Conservation (phyloP, 2,797 vertebrate species). For the Acomys russatus region DNA sequence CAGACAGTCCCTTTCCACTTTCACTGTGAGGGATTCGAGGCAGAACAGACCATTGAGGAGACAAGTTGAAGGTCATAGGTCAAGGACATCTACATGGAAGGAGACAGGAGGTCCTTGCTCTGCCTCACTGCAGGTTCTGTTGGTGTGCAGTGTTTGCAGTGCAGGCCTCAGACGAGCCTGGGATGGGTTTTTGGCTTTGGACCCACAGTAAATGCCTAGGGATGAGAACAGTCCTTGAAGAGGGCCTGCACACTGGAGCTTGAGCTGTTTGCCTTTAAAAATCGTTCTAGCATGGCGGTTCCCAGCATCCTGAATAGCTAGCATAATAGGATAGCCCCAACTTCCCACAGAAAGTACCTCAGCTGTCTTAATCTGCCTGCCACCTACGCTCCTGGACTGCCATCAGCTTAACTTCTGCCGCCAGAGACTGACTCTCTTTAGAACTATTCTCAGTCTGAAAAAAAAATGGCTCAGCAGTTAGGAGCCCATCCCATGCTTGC, state of each 20-base stretch:
- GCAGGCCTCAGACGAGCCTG: not conserved
- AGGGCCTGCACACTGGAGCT: not conserved
- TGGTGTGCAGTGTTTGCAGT: not conserved
- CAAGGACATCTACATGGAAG: not conserved
- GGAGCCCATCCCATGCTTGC: too few relatives aligned
- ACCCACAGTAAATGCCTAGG: not conserved
- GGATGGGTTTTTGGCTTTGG: not conserved
- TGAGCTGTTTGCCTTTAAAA: not conserved
- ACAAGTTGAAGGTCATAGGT: not conserved
- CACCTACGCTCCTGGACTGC: not conserved
- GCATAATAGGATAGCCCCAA: not conserved
- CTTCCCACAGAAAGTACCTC: not conserved
- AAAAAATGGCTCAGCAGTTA: not conserved
- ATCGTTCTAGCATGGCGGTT: not conserved
- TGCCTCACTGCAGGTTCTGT: fast-evolving
- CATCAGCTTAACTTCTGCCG: not conserved
- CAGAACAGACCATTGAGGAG: not conserved
- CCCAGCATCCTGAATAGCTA: not conserved
- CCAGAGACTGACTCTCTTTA: not conserved
- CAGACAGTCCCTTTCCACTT: not conserved
- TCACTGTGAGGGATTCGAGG: not conserved
- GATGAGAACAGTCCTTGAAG: not conserved
- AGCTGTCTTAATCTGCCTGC: not conserved
- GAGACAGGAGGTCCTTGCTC: too few relatives aligned
- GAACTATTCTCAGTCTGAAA: not conserved